Evolutionary conservation across 1,140 invertebrate genomes (phyloP).

Genomic region (Andrena cerasifolii): DNA sequence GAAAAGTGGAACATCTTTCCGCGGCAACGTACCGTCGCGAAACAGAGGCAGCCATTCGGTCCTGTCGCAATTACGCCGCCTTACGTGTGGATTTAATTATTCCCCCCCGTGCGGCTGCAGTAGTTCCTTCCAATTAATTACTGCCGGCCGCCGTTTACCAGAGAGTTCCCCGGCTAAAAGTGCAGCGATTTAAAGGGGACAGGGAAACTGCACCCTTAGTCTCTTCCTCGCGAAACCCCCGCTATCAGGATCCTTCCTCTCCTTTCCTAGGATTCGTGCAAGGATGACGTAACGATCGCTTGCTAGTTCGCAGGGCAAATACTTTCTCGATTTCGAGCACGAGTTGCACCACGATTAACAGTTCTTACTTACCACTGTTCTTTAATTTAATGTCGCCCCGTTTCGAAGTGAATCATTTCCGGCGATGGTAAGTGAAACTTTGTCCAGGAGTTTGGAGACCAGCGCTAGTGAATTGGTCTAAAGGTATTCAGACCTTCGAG

Average conservation of each 20-base stretch:
- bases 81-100: constrained; percentile 61
- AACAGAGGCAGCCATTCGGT: constrained; percentile 17
- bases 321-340: constrained; percentile 3
- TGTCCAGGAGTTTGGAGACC: constrained; percentile 1
- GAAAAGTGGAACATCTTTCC: constrained; percentile 48
- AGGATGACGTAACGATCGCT: not conserved
- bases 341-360: too few relatives aligned
- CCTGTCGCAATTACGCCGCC: constrained; percentile 53
- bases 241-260: too few relatives aligned
- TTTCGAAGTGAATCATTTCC: too few relatives aligned
- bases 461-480: too few relatives aligned
- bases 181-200: constrained; percentile 26
- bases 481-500: too few relatives aligned
- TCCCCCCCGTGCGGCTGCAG: not conserved
- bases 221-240: not conserved
- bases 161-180: constrained; percentile 13
- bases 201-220: not conserved
- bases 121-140: constrained; percentile 55
- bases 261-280: too few relatives aligned
- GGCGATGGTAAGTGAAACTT: not conserved
- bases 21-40: constrained; percentile 8
- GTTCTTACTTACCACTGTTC: too few relatives aligned
- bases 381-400: too few relatives aligned
- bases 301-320: too few relatives aligned
- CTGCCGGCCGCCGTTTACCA: constrained; percentile 29